Conservation (phyloP, 2,888 invertebrate genomes). For the Philonicus albiceps region DNA sequence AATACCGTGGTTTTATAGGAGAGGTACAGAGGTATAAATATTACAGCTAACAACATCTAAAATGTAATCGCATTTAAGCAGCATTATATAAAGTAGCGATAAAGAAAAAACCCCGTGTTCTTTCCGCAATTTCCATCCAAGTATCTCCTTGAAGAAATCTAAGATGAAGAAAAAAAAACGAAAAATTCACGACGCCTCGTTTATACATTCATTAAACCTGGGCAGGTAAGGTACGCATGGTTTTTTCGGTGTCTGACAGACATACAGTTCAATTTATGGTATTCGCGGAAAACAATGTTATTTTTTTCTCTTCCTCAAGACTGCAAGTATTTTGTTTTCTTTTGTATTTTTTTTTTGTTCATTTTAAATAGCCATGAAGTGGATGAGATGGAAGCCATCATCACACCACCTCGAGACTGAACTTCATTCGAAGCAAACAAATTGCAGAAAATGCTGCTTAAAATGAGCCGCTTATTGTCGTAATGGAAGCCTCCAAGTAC, state of each 20-base stretch:
- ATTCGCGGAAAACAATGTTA: background rate
- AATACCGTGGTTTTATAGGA: too few relatives aligned
- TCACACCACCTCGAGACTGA: background rate
- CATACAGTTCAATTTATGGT: background rate
- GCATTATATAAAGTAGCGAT: background rate
- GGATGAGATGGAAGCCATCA: background rate
- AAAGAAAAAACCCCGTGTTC: background rate
- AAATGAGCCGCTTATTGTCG: background rate
- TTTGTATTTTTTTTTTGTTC: background rate
- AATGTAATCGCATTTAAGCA: background rate
- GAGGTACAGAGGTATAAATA: too few relatives aligned
- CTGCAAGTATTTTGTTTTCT: background rate
- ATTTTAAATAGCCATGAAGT: background rate
- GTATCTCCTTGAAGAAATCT: background rate
- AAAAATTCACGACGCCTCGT: background rate
- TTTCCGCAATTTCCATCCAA: background rate
- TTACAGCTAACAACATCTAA: background rate
- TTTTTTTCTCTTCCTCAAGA: background rate
- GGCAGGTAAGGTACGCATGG: background rate
- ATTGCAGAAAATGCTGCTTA: background rate
- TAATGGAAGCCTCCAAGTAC: slow-evolving; percentile 3
- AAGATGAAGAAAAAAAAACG: background rate
- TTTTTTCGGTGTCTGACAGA: background rate
- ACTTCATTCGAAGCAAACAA: background rate
- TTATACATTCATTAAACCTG: background rate